Percentiles rank a stretch among this genome's conserved stretches.
These are phyloP conservation scores for Drosophila nr. perissopoda DNA, from an alignment of 2,888 invertebrate species.

Conservation along the genomic window DNA sequence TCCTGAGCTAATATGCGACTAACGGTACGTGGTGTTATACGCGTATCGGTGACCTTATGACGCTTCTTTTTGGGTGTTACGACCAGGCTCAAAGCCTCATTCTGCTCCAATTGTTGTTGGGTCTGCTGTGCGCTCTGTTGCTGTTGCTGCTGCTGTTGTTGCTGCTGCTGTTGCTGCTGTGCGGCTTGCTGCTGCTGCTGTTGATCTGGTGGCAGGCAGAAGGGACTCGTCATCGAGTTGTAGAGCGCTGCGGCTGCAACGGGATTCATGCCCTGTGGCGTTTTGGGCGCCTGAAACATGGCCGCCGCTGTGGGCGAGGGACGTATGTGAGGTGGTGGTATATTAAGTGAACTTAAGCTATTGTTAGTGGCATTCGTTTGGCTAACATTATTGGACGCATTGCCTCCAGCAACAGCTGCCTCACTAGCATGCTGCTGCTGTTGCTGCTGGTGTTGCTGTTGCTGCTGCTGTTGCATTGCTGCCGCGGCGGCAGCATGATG, in stretches of 20 bases:
- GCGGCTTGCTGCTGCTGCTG: constrained; percentile 87
- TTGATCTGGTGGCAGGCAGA: constrained; percentile 88
- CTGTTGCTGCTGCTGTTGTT: constrained; percentile 87
- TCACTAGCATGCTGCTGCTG: constrained; percentile 53
- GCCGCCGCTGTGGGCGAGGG: constrained; percentile 89
- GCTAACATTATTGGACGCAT: constrained; percentile 48
- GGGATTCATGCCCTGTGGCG: constrained; percentile 88
- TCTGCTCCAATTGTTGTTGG: constrained; percentile 91
- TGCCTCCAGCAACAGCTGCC: constrained; percentile 55
- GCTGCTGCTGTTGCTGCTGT: constrained; percentile 88
- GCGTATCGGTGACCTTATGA: constrained; percentile 98
- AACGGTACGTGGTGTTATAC: constrained; percentile 95
- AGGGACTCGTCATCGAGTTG: constrained; percentile 88
- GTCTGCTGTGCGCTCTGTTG: constrained; percentile 87
- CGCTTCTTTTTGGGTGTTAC: constrained; percentile 98
- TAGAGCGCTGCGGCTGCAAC: constrained; percentile 88
- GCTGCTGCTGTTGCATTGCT: constrained; percentile 78
- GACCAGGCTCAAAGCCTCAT: constrained; percentile 97
- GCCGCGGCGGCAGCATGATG: constrained; percentile 84
- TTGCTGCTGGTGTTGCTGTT: constrained; percentile 50
- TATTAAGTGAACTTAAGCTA: constrained; percentile 86
- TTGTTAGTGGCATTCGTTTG: constrained; percentile 82
- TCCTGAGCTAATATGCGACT: constrained; percentile 94
- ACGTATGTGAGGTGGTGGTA: constrained; percentile 88
- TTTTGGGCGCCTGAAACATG: constrained; percentile 94